Evolutionary conservation across 2,797 vertebrate species (phyloP).

Genomic region (Falco rusticolus): DNA sequence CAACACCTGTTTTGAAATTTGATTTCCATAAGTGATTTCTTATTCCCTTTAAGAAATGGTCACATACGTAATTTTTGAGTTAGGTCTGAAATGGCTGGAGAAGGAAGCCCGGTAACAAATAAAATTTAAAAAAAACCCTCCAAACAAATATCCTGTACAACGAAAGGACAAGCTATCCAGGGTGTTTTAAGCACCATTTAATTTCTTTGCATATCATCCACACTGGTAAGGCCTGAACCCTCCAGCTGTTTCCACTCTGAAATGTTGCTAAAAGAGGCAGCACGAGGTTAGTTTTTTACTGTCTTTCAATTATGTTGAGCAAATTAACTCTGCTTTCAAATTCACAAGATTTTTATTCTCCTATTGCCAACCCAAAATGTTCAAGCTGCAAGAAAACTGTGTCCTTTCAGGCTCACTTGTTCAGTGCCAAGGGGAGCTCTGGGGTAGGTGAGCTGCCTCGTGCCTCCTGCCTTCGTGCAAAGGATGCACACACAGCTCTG

Average conservation of each 20-base stretch:
- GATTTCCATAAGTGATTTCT: not conserved
- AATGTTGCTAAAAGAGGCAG: not conserved
- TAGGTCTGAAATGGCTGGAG: not conserved
- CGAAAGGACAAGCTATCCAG: not conserved
- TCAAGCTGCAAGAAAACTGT: not conserved
- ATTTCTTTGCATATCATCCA: not conserved
- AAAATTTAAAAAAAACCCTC: not conserved
- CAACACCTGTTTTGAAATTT: not conserved
- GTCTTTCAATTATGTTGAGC: not conserved
- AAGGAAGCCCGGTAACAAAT: not conserved
- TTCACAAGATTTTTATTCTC: not conserved
- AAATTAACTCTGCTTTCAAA: conserved; percentile 19
- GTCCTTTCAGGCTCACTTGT: not conserved
- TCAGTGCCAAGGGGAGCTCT: not conserved
- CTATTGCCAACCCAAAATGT: not conserved
- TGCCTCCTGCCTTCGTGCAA: not conserved
- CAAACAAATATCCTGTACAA: not conserved
- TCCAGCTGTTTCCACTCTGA: not conserved
- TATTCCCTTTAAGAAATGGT: not conserved
- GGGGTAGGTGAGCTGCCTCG: not conserved
- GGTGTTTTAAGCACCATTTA: not conserved
- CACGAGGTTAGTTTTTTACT: not conserved
- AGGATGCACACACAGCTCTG: not conserved
- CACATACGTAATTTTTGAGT: not conserved
- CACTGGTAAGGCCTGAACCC: not conserved